Percentiles rank a stretch among this genome's conserved stretches.
Evolutionary conservation across 2,113 vertebrate species (phyloP).

Genomic region (Phycodurus eques): DNA sequence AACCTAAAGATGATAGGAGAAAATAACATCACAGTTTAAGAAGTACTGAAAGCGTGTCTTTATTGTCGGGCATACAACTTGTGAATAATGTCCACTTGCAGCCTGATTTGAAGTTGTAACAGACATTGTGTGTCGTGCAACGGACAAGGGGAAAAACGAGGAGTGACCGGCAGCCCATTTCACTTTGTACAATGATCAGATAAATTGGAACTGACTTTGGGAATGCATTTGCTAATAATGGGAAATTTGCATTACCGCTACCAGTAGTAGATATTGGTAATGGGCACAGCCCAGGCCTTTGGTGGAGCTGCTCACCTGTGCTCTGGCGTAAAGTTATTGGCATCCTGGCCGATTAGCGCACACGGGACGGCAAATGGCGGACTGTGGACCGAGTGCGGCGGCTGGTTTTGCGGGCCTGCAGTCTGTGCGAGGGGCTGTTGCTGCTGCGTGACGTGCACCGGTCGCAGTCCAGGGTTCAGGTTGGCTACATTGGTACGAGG

Average conservation of each 20-base stretch:
- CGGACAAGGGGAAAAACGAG: not conserved
- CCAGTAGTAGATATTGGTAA: too few species aligned
- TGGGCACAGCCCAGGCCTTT: not conserved
- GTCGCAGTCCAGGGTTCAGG: slow-evolving; percentile 28
- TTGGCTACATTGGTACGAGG: slow-evolving; percentile 63
- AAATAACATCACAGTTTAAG: not conserved
- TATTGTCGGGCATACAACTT: too few species aligned
- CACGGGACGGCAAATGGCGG: slow-evolving; percentile 85
- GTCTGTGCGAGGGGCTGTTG: slow-evolving; percentile 44
- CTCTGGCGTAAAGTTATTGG: slow-evolving; percentile 80
- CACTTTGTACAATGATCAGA: too few species aligned
- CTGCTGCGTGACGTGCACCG: slow-evolving; percentile 43
- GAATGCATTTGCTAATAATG: too few species aligned
- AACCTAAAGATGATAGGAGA: slow-evolving; percentile 72
- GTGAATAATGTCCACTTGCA: too few species aligned
- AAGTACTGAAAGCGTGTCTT: not conserved
- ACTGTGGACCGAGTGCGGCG: slow-evolving; percentile 60
- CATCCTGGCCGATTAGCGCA: slow-evolving; percentile 81
- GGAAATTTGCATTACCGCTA: too few species aligned
- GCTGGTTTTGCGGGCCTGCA: slow-evolving; percentile 56
- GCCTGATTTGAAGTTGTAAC: too few species aligned
- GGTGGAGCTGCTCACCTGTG: slow-evolving; percentile 80
- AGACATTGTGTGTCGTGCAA: too few species aligned
- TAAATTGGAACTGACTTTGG: too few species aligned
- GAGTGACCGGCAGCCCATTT: too few species aligned